A percentile compares a stretch with the other conserved stretches of the same genome.
Conservation (phyloP, 2,113 vertebrate species). For the Pelecanoides urinatrix region DNA sequence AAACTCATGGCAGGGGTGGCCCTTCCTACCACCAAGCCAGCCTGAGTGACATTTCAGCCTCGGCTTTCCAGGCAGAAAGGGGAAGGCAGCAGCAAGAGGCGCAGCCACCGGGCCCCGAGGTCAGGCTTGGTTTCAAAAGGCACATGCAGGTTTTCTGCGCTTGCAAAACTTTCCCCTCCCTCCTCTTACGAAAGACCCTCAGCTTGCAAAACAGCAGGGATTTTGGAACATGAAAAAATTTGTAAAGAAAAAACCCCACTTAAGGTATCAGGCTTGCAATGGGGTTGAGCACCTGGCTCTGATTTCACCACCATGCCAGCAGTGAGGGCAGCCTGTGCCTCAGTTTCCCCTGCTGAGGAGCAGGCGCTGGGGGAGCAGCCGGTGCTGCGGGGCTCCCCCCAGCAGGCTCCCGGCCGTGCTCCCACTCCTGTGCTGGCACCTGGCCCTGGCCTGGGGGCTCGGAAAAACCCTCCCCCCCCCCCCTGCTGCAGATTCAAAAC, state of each 20-base stretch:
- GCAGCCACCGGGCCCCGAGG: neutral
- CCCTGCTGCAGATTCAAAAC: rapidly evolving
- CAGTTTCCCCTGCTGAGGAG: neutral
- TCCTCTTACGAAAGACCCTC: constrained; percentile 28
- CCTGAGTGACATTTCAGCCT: neutral
- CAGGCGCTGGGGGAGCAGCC: rapidly evolving
- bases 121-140: neutral
- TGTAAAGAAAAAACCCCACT: neutral
- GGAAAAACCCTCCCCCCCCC: neutral
- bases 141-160: neutral
- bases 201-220: neutral
- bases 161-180: constrained; percentile 50
- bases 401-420: rapidly evolving
- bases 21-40: neutral
- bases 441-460: neutral
- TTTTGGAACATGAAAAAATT: neutral
- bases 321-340: neutral
- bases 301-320: rapidly evolving
- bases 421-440: neutral
- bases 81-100: neutral
- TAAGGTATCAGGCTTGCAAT: neutral
- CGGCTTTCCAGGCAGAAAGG: neutral
- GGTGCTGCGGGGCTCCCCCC: rapidly evolving
- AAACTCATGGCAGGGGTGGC: neutral
- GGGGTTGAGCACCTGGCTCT: neutral